Conservation (phyloP, 2,113 vertebrate genomes). For the Psilopogon haemacephalus region DNA sequence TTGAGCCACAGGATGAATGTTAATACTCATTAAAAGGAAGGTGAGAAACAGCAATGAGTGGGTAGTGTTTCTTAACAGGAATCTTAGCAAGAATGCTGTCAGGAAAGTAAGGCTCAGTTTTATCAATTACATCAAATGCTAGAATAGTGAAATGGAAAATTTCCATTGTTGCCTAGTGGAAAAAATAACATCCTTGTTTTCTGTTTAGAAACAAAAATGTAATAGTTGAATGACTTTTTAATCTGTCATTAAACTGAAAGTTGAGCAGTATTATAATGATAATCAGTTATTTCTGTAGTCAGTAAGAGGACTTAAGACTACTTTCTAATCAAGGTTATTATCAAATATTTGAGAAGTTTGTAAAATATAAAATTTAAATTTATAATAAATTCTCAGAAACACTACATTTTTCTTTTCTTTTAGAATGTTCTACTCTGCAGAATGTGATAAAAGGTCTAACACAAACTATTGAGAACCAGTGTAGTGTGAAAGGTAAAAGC, state of each 20-base stretch:
- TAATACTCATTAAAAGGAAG: background rate
- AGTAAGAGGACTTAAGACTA: background rate
- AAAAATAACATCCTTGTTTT: background rate
- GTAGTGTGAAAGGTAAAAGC: slow-evolving; percentile 84
- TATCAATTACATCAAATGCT: background rate
- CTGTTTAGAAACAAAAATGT: background rate
- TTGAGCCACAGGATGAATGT: background rate
- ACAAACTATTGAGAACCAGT: slow-evolving; percentile 84
- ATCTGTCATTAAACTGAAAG: background rate
- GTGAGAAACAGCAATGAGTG: background rate
- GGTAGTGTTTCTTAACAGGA: background rate
- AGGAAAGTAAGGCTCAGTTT: background rate
- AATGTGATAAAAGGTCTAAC: slow-evolving; percentile 81
- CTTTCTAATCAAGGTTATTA: background rate
- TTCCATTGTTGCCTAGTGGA: background rate
- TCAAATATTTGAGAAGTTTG: background rate
- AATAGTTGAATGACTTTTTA: background rate
- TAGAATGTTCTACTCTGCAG: slow-evolving; percentile 84
- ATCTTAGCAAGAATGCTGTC: background rate
- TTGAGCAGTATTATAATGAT: background rate
- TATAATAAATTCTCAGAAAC: background rate
- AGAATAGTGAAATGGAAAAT: background rate
- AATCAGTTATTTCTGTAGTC: background rate
- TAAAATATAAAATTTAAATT: background rate
- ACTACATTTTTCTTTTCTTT: slow-evolving; percentile 40